Evolutionary conservation across 2,113 vertebrate genomes (phyloP).

Genomic region (Oenanthe oenanthe): DNA sequence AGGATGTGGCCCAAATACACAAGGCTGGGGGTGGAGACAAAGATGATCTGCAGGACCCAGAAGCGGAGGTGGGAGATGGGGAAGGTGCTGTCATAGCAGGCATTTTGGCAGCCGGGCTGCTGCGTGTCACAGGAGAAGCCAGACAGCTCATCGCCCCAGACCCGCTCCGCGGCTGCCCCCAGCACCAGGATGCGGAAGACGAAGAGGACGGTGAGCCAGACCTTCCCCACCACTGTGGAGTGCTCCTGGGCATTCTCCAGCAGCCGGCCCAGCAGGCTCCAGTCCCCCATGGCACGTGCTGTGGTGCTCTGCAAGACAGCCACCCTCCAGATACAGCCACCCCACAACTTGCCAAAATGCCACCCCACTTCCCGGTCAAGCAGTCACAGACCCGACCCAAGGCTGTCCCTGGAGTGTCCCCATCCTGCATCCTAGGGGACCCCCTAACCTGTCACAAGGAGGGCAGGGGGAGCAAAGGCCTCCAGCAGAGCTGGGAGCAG

Average conservation of each 20-base stretch:
- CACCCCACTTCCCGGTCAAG: background rate
- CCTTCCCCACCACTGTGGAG: slow-evolving; percentile 87
- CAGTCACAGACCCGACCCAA: background rate
- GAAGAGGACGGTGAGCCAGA: slow-evolving; percentile 89
- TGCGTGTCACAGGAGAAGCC: slow-evolving; percentile 90
- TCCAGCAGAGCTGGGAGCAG: background rate
- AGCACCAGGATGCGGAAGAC: slow-evolving; percentile 89
- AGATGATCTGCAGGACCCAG: slow-evolving; percentile 94
- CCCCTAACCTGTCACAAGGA: background rate
- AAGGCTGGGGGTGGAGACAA: slow-evolving; percentile 87
- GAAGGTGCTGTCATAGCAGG: slow-evolving; percentile 89
- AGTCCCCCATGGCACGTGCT: slow-evolving; percentile 79
- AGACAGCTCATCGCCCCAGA: slow-evolving; percentile 87
- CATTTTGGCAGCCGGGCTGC: slow-evolving; percentile 89
- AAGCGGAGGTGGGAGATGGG: slow-evolving; percentile 91
- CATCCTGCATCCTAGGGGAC: background rate
- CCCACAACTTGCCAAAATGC: accelerated
- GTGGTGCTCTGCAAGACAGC: slow-evolving; percentile 30
- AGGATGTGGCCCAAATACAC: slow-evolving; percentile 89
- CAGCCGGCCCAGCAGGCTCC: slow-evolving; percentile 85
- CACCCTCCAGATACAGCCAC: background rate
- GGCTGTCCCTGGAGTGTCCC: background rate
- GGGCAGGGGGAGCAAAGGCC: background rate
- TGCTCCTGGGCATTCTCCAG: slow-evolving; percentile 88
- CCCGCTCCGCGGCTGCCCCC: slow-evolving; percentile 84